Conservation (phyloP, 2,888 invertebrate species). For the Oscheius sp. region DNA sequence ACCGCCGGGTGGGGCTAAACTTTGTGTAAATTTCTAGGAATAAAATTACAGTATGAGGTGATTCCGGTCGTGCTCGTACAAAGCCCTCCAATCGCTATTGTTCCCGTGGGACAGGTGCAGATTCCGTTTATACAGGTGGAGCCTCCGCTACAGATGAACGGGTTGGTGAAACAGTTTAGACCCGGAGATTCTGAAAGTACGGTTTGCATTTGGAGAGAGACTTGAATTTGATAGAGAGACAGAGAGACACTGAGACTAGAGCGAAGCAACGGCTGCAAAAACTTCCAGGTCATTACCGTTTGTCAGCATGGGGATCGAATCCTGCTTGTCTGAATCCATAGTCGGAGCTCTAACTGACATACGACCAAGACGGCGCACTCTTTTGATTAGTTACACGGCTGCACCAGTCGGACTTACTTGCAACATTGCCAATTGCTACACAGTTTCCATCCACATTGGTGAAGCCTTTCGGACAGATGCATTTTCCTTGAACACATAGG, state of each 20-base stretch:
- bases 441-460: slow-evolving; percentile 33
- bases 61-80: slow-evolving; percentile 12
- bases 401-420: slow-evolving; percentile 6
- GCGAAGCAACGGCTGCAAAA: too few species aligned
- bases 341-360: too few species aligned
- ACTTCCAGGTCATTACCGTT: too few species aligned
- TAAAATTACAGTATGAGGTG: slow-evolving; percentile 32
- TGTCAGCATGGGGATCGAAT: too few species aligned
- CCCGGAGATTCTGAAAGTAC: slow-evolving; percentile 36
- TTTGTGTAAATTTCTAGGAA: background rate
- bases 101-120: slow-evolving; percentile 53
- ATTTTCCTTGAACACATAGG: slow-evolving; percentile 33
- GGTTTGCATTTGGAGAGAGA: background rate
- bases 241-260: too few species aligned
- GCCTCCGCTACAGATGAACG: slow-evolving; percentile 48
- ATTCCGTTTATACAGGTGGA: slow-evolving; percentile 44
- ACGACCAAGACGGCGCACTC: too few species aligned
- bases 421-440: slow-evolving; percentile 28
- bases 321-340: too few species aligned
- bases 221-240: too few species aligned
- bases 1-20: slow-evolving; percentile 65
- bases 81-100: slow-evolving; percentile 26
- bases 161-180: slow-evolving; percentile 39
- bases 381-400: too few species aligned
- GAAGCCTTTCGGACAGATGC: slow-evolving; percentile 38